phyloP scores from a whole-genome alignment of 2,113 vertebrate species.

The Rhynchopsitta pachyrhyncha region DNA sequence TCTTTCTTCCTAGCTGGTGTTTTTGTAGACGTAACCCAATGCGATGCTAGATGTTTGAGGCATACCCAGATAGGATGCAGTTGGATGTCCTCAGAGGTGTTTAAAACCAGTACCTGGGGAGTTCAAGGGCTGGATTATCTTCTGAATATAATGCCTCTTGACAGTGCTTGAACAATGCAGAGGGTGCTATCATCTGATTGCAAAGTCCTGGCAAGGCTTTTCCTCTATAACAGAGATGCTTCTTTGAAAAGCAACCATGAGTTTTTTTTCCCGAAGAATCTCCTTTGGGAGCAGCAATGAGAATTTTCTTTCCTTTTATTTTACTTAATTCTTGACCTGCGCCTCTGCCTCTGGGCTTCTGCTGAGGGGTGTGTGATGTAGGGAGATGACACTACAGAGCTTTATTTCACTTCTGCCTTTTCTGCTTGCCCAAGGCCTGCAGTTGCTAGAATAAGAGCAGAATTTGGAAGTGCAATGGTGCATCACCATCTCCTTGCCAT shows the following conservation, averaged over 20 bases:
- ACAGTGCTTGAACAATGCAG: constrained; percentile 9
- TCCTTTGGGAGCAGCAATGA: neutral
- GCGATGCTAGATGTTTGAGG: neutral
- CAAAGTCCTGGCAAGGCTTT: constrained; percentile 3
- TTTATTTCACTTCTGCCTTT: constrained; percentile 24
- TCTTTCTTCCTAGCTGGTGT: constrained; percentile 69
- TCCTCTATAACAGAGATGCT: neutral
- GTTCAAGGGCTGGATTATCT: constrained; percentile 45
- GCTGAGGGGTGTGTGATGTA: neutral
- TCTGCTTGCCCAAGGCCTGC: constrained; percentile 17
- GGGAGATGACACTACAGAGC: neutral
- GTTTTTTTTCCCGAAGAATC: neutral
- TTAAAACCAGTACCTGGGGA: constrained; percentile 23
- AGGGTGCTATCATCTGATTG: constrained; percentile 47
- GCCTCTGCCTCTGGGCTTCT: neutral
- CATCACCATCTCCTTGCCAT: constrained; percentile 23
- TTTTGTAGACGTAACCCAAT: constrained; percentile 53
- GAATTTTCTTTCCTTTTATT: constrained; percentile 3
- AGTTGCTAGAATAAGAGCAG: constrained; percentile 24
- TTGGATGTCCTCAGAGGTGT: constrained; percentile 9
- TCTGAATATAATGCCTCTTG: constrained; percentile 38
- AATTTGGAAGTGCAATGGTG: constrained; percentile 52
- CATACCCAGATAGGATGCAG: neutral
- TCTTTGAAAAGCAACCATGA: neutral
- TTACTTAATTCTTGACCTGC: neutral